Evolutionary conservation across 2,113 vertebrate species (phyloP).

Genomic region (Panurus biarmicus): DNA sequence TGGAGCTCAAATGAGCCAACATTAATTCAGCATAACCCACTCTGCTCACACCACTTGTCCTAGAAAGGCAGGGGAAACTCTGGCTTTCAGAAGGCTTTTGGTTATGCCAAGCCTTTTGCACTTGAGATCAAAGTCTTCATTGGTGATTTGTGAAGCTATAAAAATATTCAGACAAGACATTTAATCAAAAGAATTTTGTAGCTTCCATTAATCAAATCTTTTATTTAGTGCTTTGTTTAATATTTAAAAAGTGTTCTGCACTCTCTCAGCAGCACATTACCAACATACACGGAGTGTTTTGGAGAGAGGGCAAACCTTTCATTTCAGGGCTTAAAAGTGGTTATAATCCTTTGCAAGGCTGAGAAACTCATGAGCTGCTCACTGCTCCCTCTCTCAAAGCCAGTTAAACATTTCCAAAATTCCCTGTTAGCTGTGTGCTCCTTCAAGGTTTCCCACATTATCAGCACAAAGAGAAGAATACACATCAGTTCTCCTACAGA

Average conservation of each 20-base stretch:
- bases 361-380: background rate
- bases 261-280: background rate
- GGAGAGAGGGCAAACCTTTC: background rate
- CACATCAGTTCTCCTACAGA: slow-evolving; percentile 32
- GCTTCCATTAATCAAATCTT: background rate
- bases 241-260: background rate
- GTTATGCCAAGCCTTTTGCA: background rate
- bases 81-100: background rate
- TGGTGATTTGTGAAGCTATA: background rate
- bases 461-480: background rate
- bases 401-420: background rate
- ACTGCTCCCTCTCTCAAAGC: background rate
- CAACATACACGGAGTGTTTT: fast-evolving
- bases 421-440: background rate
- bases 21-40: background rate
- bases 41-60: background rate
- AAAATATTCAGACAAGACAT: background rate
- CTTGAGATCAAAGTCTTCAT: background rate
- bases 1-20: background rate
- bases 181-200: background rate
- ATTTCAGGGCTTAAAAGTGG: background rate
- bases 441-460: background rate
- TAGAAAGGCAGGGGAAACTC: background rate
- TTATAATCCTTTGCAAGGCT: background rate
- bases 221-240: background rate